A percentile compares a stretch with the other conserved stretches of the same genome.
phyloP scores from a whole-genome alignment of 2,797 vertebrate species.

The Diplodus sargus region DNA sequence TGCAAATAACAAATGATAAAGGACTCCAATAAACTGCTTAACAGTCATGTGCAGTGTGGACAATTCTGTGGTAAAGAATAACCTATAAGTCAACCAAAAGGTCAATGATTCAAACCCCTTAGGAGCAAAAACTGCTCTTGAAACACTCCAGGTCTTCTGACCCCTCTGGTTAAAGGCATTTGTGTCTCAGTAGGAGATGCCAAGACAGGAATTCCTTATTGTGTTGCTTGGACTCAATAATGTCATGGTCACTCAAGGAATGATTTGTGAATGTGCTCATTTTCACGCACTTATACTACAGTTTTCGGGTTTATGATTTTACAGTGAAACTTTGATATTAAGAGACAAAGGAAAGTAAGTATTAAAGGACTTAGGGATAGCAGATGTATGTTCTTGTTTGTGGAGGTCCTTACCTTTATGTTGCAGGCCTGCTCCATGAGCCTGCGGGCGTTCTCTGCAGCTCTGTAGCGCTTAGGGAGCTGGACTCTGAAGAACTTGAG shows the following conservation, averaged over 20 bases:
- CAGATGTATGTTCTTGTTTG: not conserved
- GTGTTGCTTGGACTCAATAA: not conserved
- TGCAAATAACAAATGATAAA: not conserved
- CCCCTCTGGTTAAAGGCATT: constrained; percentile 11
- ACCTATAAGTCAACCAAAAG: not conserved
- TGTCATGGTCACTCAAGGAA: not conserved
- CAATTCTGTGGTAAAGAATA: not conserved
- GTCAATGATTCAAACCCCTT: not conserved
- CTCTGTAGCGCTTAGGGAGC: constrained; percentile 97
- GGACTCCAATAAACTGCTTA: not conserved
- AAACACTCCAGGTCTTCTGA: constrained; percentile 7
- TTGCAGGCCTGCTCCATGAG: constrained; percentile 99
- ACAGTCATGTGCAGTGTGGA: not conserved
- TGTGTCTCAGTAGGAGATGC: constrained; percentile 24
- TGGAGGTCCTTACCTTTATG: constrained; percentile 90
- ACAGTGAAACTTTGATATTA: not conserved
- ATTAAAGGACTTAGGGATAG: not conserved
- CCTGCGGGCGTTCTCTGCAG: constrained; percentile 96
- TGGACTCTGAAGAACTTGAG: constrained; percentile 99
- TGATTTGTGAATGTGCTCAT: not conserved
- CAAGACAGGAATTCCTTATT: constrained; percentile 17
- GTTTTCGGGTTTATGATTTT: not conserved
- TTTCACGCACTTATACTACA: not conserved
- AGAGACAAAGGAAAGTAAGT: not conserved
- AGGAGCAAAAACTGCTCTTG: not conserved